Base-by-base conservation (phyloP, 2,797 vertebrate genomes). In the Sternotherus odoratus region DNA sequence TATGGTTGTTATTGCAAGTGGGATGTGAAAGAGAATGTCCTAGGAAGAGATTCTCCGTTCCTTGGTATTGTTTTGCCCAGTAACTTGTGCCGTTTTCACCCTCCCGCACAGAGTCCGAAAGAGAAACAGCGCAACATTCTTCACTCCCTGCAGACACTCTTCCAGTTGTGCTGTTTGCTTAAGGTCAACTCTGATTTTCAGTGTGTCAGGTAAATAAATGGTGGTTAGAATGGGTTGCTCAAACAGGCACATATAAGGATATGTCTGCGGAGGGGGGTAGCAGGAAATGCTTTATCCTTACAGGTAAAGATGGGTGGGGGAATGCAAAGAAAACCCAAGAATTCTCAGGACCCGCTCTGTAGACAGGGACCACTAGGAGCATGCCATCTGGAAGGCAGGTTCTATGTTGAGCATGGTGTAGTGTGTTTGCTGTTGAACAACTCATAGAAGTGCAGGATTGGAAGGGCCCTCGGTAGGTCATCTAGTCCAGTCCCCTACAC, bases 1-100 rank as follows among this genome's bases (percentile, higher is more conserved):
- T 91, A 89, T 84, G 92, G 87, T 86, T 84, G 77, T 83, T 91
- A 72, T 87, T 85, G 24, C 79, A 91, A 95, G 93, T 92, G 89
- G 89, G 82, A 93, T 88, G 91, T 89, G 88, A 94, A 93, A 87
- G 66, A 92, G 82, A 85, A 43, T 19, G 43, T 96, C 94, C 93
- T 85, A 91, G 83, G 77, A 94, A 96, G 95, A 95, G 87, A 48
- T 88, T 88, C 92, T 75, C 72, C 56, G 90, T 90, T 95, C 13
- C 0, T 84, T 94, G 86, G 69, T 77, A 74, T 56, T 96, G 80
- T 89, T 96, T 94, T 95, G 93, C 89, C 91, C 90, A 87, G 53
- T 87, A 93, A 63, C 49, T 91, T 91, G 51, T 93, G 90, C 86
- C 81, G 86, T 53, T 93, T 79, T 95, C 82, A 85, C 91, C 91